Evolutionary conservation across 2,113 vertebrate species (phyloP), one percentile per base, ranked within the genome.

Genomic region (Ardeotis arabs): DNA sequence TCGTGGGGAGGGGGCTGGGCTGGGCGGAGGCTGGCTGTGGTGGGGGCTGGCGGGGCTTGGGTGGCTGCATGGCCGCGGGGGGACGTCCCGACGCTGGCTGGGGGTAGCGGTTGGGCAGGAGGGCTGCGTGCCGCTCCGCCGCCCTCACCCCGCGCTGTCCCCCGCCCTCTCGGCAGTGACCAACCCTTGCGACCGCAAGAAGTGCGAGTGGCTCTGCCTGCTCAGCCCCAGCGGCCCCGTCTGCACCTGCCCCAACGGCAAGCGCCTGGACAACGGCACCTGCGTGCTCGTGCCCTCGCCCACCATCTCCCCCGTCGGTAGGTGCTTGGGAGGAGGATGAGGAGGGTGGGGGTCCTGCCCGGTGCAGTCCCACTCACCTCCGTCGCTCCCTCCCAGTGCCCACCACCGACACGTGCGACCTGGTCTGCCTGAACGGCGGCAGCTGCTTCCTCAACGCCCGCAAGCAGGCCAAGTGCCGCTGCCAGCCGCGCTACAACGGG

Each of bases 131-230:
- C 52, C 49, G n/a, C 59, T 31, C 16, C 0, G 0, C 35, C 2
- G 0, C 29, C 74, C 89, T 82, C 76, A 44, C 50, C 29, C 21
- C 10, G 0, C 18, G 0, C 23, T 2, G 3, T 44, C 22, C 28
- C 37, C 19, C 89, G 31, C 13, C 20, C 68, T 83, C 44, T 62
- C 4, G 3, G 21, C 97, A 99, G 99, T 99, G 98, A 98, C 98
- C 64, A 99, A 99, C 96, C 99, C 99, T 6, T 99, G 99, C 22
- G 99, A 99, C 98, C 98, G 99, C 63, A 99, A 99, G 98, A 99
- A 99, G 77, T 99, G 99, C 4, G 99, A 99, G 94, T 99, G 99
- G 99, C 98, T 99, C 63, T 99, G 99, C 95, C 98, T 99, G 81
- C 98, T 99, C 58, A 99, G 99, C 95, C 99, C 99, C 95, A 99